phyloP scores from a whole-genome alignment of 1,140 invertebrate species.

The Drosophila azteca region DNA sequence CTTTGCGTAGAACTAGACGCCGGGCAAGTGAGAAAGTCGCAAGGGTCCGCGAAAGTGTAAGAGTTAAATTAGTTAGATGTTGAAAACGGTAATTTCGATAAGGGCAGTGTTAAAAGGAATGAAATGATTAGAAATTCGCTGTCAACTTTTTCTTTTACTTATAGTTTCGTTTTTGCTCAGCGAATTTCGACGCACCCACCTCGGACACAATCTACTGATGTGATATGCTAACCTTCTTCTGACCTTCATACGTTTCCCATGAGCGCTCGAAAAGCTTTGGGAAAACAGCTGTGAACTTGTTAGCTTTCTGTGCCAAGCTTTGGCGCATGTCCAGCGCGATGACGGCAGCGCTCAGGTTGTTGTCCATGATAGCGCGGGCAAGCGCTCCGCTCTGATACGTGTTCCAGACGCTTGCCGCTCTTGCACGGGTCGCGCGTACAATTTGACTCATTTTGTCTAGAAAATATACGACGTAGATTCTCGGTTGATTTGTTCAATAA shows the following conservation, averaged over 20 bases:
- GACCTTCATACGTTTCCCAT: slow-evolving; percentile 78
- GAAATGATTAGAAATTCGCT: slow-evolving; percentile 24
- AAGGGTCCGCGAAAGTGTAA: neutral
- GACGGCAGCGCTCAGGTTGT: slow-evolving; percentile 38
- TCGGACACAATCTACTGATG: slow-evolving; percentile 64
- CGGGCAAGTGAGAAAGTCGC: neutral
- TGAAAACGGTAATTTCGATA: slow-evolving; percentile 2
- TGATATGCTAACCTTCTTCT: slow-evolving; percentile 79
- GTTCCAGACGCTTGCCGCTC: too few relatives aligned
- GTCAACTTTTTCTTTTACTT: slow-evolving; percentile 36
- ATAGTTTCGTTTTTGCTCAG: slow-evolving; percentile 4
- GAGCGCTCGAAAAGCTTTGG: slow-evolving; percentile 75
- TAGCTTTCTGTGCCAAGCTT: slow-evolving; percentile 51
- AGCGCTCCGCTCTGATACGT: too few relatives aligned
- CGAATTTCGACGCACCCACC: slow-evolving; percentile 55
- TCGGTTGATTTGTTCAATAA: too few relatives aligned
- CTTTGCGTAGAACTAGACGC: slow-evolving; percentile 59
- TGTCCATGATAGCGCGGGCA: slow-evolving; percentile 41
- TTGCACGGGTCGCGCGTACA: too few relatives aligned
- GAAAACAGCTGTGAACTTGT: slow-evolving; percentile 77
- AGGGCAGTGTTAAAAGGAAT: neutral
- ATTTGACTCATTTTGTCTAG: too few relatives aligned
- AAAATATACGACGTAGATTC: too few relatives aligned
- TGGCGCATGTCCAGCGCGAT: slow-evolving; percentile 48
- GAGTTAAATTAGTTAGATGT: slow-evolving; percentile 5